These are phyloP conservation scores for Marcusenius ussheri DNA, from an alignment of 2,113 vertebrate genomes.

Conservation along the genomic window DNA sequence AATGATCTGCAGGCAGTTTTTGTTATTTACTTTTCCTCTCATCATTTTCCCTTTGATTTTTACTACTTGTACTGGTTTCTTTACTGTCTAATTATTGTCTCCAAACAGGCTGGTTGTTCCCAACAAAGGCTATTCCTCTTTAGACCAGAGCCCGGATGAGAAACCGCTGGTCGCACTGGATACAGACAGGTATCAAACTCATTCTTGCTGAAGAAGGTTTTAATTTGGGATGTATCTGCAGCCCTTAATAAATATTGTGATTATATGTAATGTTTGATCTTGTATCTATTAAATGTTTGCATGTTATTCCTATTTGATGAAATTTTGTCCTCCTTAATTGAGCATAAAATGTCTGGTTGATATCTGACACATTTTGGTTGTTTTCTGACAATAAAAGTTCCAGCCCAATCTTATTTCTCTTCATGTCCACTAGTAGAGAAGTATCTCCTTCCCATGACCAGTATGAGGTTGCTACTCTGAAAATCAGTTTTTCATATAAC, in stretches of 20 bases:
- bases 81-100: background rate
- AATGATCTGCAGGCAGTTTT: background rate
- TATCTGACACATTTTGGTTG: background rate
- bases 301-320: background rate
- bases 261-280: background rate
- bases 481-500: background rate
- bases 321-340: background rate
- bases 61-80: background rate
- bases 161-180: constrained; percentile 95
- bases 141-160: constrained; percentile 97
- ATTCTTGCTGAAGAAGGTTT: background rate
- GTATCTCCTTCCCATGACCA: background rate
- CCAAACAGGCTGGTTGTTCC: constrained; percentile 83
- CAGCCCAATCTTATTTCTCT: background rate
- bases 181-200: constrained; percentile 80
- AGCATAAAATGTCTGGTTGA: background rate
- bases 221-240: background rate
- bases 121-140: constrained; percentile 95
- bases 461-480: background rate
- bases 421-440: background rate
- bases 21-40: background rate
- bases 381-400: background rate
- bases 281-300: background rate
- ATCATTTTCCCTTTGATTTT: background rate
- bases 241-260: background rate